Percentiles rank a stretch among this genome's conserved stretches.
These are phyloP conservation scores for Istiophorus platypterus DNA, from an alignment of 2,113 vertebrate genomes.

Conservation along the genomic window DNA sequence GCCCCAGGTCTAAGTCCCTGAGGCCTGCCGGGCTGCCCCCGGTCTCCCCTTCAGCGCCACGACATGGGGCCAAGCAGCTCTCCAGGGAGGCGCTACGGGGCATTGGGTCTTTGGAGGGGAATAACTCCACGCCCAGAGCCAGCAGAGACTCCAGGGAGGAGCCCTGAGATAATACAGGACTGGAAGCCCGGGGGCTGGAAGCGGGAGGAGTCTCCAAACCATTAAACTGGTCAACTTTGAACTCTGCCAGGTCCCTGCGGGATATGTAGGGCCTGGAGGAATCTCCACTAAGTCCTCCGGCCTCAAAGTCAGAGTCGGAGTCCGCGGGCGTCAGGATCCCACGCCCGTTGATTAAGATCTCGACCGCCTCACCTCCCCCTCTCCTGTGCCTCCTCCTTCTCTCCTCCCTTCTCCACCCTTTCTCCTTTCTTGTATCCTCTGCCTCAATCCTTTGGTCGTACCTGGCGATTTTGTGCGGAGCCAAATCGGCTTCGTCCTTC, in stretches of 20 bases:
- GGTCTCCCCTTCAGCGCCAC: constrained; percentile 83
- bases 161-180: constrained; percentile 83
- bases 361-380: constrained; percentile 87
- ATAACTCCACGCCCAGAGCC: constrained; percentile 87
- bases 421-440: constrained; percentile 71
- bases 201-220: constrained; percentile 50
- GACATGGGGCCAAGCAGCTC: constrained; percentile 90
- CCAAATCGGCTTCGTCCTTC: background rate
- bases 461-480: background rate
- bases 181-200: background rate
- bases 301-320: constrained; percentile 73
- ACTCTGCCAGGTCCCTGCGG: constrained; percentile 54
- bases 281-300: constrained; percentile 44
- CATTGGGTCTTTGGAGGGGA: constrained; percentile 87
- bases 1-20: constrained; percentile 32
- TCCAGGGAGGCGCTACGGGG: constrained; percentile 93
- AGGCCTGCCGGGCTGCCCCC: constrained; percentile 88
- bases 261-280: constrained; percentile 63
- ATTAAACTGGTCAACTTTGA: constrained; percentile 19
- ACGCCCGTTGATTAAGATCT: constrained; percentile 85
- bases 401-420: constrained; percentile 54
- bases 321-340: constrained; percentile 80
- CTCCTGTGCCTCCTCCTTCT: constrained; percentile 75
- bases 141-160: constrained; percentile 95
- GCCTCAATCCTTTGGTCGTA: constrained; percentile 24